Base-by-base conservation (phyloP, 2,888 invertebrate genomes). In the Onthophagus sagittarius region DNA sequence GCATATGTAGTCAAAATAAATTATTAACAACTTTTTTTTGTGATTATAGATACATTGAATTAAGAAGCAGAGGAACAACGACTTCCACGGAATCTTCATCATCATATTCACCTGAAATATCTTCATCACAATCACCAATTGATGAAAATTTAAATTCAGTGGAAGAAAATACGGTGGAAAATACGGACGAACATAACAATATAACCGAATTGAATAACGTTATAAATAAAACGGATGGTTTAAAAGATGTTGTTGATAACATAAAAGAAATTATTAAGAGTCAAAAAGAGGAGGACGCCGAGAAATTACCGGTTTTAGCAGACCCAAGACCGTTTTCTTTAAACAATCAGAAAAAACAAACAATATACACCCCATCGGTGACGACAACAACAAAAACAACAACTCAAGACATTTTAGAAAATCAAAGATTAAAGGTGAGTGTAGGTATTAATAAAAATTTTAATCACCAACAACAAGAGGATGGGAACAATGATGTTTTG, bases 261-360 rank as follows among this genome's bases (percentile, higher is more conserved):
- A 69, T 63, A 70, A 63, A 63, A 2, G 15, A 63, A 15, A 63
- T 63, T 31, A 72, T 32, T 33, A 71, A 53, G 14, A 15, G 33
- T n/a, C 65, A 64, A 11, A 62, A 65, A 65, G 23, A 31, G 14
- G 64, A 7, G 64, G 39, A 62, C 62, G 15, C 15, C 23, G 73
- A 73, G n/a, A 75, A 73, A 70, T 70, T 79, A 62, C 80, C 83
- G n/a, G 78, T 78, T 74, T 79, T 83, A 62, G 81, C 79, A 75
- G 82, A 81, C 76, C 82, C 83, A 15, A 80, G 82, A 76, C 84
- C 84, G 63, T 84, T 84, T 75, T 82, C 81, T 72, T 77, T 81
- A 73, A 79, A 78, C 75, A 77, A 77, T 67, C 67, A 32, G 7
- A 23, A 3, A 23, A 31, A n/a, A 9, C 67, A 32, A 15, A 15